Evolutionary conservation across 1,140 invertebrate species (phyloP).

Genomic region (Hypothenemus hampei): DNA sequence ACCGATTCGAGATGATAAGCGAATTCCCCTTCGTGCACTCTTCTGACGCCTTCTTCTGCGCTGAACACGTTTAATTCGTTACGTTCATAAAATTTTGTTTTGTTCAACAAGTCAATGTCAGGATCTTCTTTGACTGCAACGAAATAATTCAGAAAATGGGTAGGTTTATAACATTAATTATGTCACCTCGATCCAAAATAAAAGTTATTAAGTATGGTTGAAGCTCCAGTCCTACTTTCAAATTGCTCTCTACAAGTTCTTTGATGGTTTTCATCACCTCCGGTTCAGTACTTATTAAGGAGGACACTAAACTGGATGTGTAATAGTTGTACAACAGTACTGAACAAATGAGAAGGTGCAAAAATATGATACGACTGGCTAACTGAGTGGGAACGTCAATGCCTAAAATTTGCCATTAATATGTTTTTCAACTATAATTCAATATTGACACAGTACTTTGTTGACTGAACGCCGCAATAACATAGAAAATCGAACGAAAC

Average conservation of each 20-base stretch:
- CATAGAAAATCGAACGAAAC: conserved; percentile 20
- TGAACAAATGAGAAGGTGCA: conserved; percentile 39
- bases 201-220: conserved; percentile 33
- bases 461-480: conserved; percentile 26
- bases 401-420: conserved; percentile 32
- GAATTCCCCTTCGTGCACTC: conserved; percentile 36
- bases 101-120: conserved; percentile 15
- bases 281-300: conserved; percentile 36
- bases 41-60: conserved; percentile 26
- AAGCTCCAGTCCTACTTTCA: conserved; percentile 34
- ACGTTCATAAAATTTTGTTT: conserved; percentile 22
- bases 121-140: conserved; percentile 14
- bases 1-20: conserved; percentile 51
- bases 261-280: conserved; percentile 29
- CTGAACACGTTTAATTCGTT: conserved; percentile 13
- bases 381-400: conserved; percentile 30
- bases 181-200: conserved; percentile 27
- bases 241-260: conserved; percentile 33
- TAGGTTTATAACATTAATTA: conserved; percentile 1
- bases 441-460: conserved; percentile 23
- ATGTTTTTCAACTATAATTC: no score
- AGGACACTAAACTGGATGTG: conserved; percentile 44
- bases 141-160: background rate
- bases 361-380: conserved; percentile 37
- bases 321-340: conserved; percentile 44